Percentiles rank a stretch among this genome's conserved stretches.
Evolutionary conservation across 2,888 invertebrate genomes (phyloP).

Genomic region (Hoplodrina blanda): DNA sequence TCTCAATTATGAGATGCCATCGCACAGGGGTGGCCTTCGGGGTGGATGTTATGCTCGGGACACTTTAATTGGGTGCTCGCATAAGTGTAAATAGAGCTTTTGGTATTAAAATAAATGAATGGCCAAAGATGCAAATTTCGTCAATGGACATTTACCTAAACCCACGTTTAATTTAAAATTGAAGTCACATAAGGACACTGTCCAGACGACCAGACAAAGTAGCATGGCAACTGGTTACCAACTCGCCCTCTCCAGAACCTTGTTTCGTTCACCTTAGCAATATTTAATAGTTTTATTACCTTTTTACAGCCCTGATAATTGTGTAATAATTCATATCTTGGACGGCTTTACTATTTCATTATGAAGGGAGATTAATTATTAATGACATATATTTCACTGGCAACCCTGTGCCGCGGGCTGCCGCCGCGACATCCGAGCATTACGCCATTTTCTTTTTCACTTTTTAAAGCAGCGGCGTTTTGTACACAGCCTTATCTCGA

Average conservation of each 20-base stretch:
- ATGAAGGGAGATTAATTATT: slow-evolving; percentile 57
- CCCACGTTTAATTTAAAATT: neutral
- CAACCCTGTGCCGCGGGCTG: slow-evolving; percentile 51
- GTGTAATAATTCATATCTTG: slow-evolving; percentile 48
- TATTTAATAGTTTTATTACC: slow-evolving; percentile 14
- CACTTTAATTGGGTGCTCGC: neutral
- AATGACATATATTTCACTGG: slow-evolving; percentile 50
- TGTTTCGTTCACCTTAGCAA: slow-evolving; percentile 8
- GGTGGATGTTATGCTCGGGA: neutral
- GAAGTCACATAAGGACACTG: neutral
- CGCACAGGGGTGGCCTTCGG: slow-evolving; percentile 27
- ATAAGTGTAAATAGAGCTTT: neutral
- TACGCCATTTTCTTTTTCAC: slow-evolving; percentile 63
- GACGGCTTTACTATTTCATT: slow-evolving; percentile 50
- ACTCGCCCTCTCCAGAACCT: slow-evolving; percentile 4
- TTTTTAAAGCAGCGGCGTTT: slow-evolving; percentile 61
- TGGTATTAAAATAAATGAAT: neutral
- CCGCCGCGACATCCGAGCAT: slow-evolving; percentile 56
- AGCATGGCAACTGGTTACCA: slow-evolving; percentile 4
- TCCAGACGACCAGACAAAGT: neutral
- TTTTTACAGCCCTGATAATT: slow-evolving; percentile 41
- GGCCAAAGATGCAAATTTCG: neutral
- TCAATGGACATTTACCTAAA: neutral
- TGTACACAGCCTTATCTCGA: slow-evolving; percentile 64
- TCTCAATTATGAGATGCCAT: slow-evolving; percentile 57